Conservation (phyloP, 2,888 invertebrate species). For the Terebella lapidaria region DNA sequence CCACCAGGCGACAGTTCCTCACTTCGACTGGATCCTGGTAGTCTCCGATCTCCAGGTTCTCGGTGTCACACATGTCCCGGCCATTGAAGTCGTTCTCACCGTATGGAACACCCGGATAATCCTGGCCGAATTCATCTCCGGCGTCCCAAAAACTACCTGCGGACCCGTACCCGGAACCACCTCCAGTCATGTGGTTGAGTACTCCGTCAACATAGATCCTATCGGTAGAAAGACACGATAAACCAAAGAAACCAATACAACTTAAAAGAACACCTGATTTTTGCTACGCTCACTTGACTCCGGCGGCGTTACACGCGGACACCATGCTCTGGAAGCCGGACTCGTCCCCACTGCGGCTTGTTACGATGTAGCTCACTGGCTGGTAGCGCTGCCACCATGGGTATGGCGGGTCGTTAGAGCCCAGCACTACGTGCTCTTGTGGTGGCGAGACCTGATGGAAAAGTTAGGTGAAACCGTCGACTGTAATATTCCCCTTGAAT, state of each 20-base stretch:
- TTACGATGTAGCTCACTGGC: constrained; percentile 73
- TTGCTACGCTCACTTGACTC: constrained; percentile 59
- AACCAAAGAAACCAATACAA: no score
- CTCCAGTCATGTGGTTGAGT: constrained; percentile 78
- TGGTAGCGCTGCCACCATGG: constrained; percentile 88
- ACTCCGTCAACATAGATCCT: constrained; percentile 73
- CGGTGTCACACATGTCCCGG: constrained; percentile 55
- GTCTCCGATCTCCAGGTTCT: constrained; percentile 27
- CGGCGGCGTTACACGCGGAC: constrained; percentile 70
- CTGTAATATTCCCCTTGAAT: no score
- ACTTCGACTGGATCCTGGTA: constrained; percentile 44
- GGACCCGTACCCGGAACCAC: constrained; percentile 45
- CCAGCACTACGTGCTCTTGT: constrained; percentile 10
- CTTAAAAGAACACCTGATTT: no score
- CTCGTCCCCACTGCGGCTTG: constrained; percentile 73
- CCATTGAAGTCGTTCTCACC: constrained; percentile 61
- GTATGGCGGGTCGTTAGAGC: constrained; percentile 12
- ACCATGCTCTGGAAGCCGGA: constrained; percentile 72
- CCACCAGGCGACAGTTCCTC: constrained; percentile 66
- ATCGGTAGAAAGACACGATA: no score
- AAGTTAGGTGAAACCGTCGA: no score
- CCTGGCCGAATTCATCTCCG: constrained; percentile 21
- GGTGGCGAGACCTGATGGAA: constrained; percentile 18
- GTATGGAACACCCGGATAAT: constrained; percentile 52
- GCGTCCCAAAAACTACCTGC: constrained; percentile 62